Percentiles rank a stretch among this genome's conserved stretches.
phyloP scores from a whole-genome alignment of 2,888 invertebrate species.

The Drosophila phalerata region DNA sequence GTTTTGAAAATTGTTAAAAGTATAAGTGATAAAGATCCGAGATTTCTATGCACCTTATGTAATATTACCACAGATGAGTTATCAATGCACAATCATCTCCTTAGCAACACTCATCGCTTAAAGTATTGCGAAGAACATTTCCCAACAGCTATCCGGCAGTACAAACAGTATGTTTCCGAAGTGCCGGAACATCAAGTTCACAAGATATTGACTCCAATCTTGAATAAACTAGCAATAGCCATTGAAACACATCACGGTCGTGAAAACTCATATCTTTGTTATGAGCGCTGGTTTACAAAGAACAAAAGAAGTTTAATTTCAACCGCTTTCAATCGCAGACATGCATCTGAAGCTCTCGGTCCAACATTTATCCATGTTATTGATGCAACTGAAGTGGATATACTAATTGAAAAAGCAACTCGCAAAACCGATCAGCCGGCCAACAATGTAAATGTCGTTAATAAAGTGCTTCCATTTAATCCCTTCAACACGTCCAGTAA shows the following conservation, averaged over 20 bases:
- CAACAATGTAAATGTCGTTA: neutral
- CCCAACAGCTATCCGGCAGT: slow-evolving; percentile 88
- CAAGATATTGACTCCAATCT: slow-evolving; percentile 85
- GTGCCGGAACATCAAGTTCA: slow-evolving; percentile 82
- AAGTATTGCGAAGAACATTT: slow-evolving; percentile 89
- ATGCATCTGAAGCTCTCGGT: slow-evolving; percentile 88
- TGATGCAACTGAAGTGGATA: slow-evolving; percentile 84
- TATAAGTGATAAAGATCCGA: slow-evolving; percentile 88
- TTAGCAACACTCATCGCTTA: slow-evolving; percentile 91
- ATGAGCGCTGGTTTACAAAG: slow-evolving; percentile 88
- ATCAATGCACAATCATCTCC: slow-evolving; percentile 92
- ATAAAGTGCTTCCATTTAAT: neutral
- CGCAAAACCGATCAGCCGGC: slow-evolving; percentile 46
- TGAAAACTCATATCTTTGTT: slow-evolving; percentile 89
- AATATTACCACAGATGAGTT: slow-evolving; percentile 91
- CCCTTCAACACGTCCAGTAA: neutral
- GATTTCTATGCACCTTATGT: slow-evolving; percentile 92
- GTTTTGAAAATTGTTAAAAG: slow-evolving; percentile 90
- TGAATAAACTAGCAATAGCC: slow-evolving; percentile 88
- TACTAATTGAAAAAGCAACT: slow-evolving; percentile 63
- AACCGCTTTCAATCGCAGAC: slow-evolving; percentile 89
- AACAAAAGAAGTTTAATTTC: slow-evolving; percentile 88
- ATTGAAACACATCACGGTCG: slow-evolving; percentile 92
- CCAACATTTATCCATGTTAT: slow-evolving; percentile 87
- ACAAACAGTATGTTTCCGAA: slow-evolving; percentile 87